A percentile compares a stretch with the other conserved stretches of the same genome.
Evolutionary conservation across 1,140 invertebrate species (phyloP).

Genomic region (Augochlora pura): DNA sequence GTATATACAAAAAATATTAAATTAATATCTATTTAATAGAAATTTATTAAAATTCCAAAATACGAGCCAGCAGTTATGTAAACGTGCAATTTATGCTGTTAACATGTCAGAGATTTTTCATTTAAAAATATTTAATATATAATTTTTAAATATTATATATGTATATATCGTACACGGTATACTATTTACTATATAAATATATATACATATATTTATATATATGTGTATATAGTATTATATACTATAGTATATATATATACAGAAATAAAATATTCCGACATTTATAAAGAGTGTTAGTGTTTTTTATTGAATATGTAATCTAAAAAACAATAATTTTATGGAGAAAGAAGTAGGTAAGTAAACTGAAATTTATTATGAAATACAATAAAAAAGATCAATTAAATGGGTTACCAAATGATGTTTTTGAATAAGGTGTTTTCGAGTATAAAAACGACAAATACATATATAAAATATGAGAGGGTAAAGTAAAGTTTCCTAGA

Average conservation of each 20-base stretch:
- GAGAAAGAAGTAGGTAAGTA: constrained; percentile 53
- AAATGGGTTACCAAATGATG: no score
- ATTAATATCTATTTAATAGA: constrained; percentile 33
- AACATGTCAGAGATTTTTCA: constrained; percentile 25
- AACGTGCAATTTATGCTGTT: constrained; percentile 11
- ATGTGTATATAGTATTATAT: no score
- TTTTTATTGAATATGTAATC: no score
- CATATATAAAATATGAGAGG: neutral
- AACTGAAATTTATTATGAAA: constrained; percentile 5
- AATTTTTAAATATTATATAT: constrained; percentile 16
- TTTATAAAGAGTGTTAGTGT: no score
- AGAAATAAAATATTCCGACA: no score
- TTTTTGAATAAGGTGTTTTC: no score
- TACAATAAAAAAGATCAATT: no score
- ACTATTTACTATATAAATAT: neutral
- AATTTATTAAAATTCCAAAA: constrained; percentile 3
- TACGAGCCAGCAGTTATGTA: constrained; percentile 29
- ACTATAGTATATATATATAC: no score
- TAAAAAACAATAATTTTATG: neutral
- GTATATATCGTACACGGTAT: no score
- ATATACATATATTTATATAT: neutral
- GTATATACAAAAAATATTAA: constrained; percentile 6
- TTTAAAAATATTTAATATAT: constrained; percentile 20
- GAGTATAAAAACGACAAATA: neutral
- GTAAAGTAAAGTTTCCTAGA: neutral